These are phyloP conservation scores for Euproctis similis DNA, from an alignment of 2,888 invertebrate genomes.

Conservation along the genomic window DNA sequence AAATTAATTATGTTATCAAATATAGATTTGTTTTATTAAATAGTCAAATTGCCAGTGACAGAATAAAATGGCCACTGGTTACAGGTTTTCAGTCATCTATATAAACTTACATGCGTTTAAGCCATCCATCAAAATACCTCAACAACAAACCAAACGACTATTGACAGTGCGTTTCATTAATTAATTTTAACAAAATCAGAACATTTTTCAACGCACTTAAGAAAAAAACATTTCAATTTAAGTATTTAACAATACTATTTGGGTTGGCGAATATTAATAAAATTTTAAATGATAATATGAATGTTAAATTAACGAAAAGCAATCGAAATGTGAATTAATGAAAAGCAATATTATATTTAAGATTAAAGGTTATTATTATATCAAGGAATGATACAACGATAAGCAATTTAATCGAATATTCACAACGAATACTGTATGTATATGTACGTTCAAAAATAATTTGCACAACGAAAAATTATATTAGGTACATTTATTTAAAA, in stretches of 20 bases:
- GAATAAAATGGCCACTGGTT: too few species aligned
- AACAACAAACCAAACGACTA: too few species aligned
- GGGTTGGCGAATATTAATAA: neutral
- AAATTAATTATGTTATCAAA: too few species aligned
- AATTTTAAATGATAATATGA: neutral
- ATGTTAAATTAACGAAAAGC: constrained; percentile 23
- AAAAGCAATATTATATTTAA: constrained; percentile 27
- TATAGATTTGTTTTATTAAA: too few species aligned
- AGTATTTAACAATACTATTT: neutral
- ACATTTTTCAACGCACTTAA: neutral
- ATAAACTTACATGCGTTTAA: neutral
- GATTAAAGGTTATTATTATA: constrained; percentile 25
- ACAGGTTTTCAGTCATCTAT: too few species aligned
- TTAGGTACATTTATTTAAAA: constrained; percentile 20
- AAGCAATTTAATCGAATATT: constrained; percentile 45
- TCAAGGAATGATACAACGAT: constrained; percentile 34
- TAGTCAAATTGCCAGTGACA: too few species aligned
- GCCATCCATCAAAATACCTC: neutral
- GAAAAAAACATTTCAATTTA: neutral
- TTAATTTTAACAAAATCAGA: too few species aligned
- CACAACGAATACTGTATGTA: constrained; percentile 54
- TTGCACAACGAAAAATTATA: constrained; percentile 39
- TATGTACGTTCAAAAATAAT: constrained; percentile 36
- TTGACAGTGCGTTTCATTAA: too few species aligned
- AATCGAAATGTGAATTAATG: constrained; percentile 23